Percentiles rank a stretch among this genome's conserved stretches.
These are phyloP conservation scores for Heliconius erato DNA, from an alignment of 2,888 invertebrate species.

Conservation along the genomic window DNA sequence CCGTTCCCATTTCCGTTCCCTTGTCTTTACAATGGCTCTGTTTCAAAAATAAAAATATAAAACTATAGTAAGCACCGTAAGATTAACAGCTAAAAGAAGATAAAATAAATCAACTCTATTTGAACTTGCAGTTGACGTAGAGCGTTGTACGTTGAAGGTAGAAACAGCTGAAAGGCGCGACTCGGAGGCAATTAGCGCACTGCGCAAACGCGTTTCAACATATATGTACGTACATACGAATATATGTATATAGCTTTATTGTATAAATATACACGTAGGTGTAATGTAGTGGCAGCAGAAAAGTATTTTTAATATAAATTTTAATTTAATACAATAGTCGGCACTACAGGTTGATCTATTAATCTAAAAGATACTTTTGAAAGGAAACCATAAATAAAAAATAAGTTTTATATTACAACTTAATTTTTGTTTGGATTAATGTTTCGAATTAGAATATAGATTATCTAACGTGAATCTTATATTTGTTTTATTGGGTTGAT, in stretches of 20 bases:
- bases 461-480: too few species aligned
- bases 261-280: constrained; percentile 5
- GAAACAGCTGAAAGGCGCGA: constrained; percentile 68
- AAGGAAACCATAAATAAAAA: too few species aligned
- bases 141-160: constrained; percentile 54
- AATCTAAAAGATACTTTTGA: background rate
- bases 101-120: constrained; percentile 38
- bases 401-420: too few species aligned
- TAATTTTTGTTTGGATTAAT: too few species aligned
- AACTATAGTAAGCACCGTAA: background rate
- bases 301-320: background rate
- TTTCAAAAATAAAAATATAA: background rate
- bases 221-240: constrained; percentile 1
- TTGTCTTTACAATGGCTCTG: background rate
- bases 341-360: background rate
- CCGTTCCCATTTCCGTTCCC: too few species aligned
- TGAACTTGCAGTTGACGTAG: constrained; percentile 42
- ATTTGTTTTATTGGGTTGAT: too few species aligned
- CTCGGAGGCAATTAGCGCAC: constrained; percentile 78
- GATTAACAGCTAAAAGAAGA: constrained; percentile 19
- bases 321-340: too few species aligned
- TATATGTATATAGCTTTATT: constrained; percentile 45
- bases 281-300: constrained; percentile 13
- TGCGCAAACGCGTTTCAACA: constrained; percentile 67
- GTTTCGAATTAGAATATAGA: too few species aligned